Base-by-base conservation (phyloP, 2,797 vertebrate genomes). In the Ataeniobius toweri region DNA sequence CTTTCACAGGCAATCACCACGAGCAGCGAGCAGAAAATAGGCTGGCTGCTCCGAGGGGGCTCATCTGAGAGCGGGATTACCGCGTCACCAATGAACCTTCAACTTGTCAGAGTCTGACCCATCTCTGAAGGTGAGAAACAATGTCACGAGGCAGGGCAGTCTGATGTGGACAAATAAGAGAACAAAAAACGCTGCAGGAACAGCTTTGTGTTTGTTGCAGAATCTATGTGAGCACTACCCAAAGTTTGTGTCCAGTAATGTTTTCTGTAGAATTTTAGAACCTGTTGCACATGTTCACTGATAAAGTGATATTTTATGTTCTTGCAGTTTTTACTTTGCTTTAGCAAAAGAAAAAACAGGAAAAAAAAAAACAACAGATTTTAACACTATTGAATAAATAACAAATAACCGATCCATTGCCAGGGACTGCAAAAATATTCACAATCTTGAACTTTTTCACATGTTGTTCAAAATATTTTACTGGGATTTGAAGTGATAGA, bases 1-100 rank as follows among this genome's bases (percentile, higher is more conserved):
- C 84, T 88, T 84, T 92, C 90, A 87, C 85, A 88, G 74, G 88
- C 91, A 93, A 93, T 94, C 90, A 92, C 5, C 61, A 77, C 61
- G 83, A 85, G 88, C 87, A 86, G 84, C 78, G 18, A 87, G 90
- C 89, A 90, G 89, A 91, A 92, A 93, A 92, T 88, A 82, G 88
- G 78, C 79, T 28, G 6, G 6, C 20, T 12, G 61, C 20, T 76
- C 74, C 61, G 68, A 41, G 63, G 26, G 41, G 79, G 7, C 76
- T 88, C 84, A 69, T 88, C 84, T 85, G 78, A 44, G 85, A 82
- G 77, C 14, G 18, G 80, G 74, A 89, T 89, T 88, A 88, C 73
- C 65, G 22, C 6, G 75, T 61, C 71, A 36, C 13, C 8, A 1
- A 41, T 22, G 5, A 78, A 79, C 84, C 74, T 59, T 75, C 86